Evolutionary conservation across 2,113 vertebrate genomes (phyloP), one percentile per base, ranked within the genome.

Genomic region (Catharus fuscescens): DNA sequence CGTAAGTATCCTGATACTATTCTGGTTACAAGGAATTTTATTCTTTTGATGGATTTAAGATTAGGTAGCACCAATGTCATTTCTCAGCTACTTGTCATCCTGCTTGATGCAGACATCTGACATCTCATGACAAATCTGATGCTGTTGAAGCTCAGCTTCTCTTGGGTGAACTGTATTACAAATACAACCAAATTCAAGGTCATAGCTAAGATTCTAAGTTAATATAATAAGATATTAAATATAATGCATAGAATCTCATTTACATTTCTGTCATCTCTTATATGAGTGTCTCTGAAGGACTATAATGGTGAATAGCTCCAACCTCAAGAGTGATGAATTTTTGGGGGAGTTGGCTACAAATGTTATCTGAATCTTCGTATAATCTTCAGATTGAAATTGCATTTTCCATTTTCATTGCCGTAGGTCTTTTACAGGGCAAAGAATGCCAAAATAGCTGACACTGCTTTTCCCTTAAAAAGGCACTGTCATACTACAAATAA

Each of bases 81-180:
- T 88, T 86, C 79, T 94, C 56, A 76, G 71, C 81, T 90, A 80
- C 82, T 92, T 40, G 86, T 92, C 79, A 85, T 92, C 70, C 50
- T 83, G 53, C 62, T 95, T 77, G 59, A 56, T 94, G 76, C 54
- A 80, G 59, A 73, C 40, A 73, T 66, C 66, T 95, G 92, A 92
- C 85, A 69, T 56, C 61, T 80, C 83, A 57, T 88, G 82, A 93
- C 79, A 88, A 83, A 90, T 90, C 71, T 86, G 45, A 79, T 91
- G 66, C 78, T 85, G n/a, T 42, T 83, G 90, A 93, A 96, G 45
- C 62, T 93, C 67, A 90, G 60, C 47, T 82, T 92, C 70, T 80
- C 34, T 66, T 29, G 90, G 42, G 34, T 88, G 85, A 90, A 42
- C 65, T 88, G n/a, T 80, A 59, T 85, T 88, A 45, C n/a, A 86